Percentiles rank a stretch among this genome's conserved stretches.
Conservation (phyloP, 1,140 invertebrate species). For the Pissodes strobi region DNA sequence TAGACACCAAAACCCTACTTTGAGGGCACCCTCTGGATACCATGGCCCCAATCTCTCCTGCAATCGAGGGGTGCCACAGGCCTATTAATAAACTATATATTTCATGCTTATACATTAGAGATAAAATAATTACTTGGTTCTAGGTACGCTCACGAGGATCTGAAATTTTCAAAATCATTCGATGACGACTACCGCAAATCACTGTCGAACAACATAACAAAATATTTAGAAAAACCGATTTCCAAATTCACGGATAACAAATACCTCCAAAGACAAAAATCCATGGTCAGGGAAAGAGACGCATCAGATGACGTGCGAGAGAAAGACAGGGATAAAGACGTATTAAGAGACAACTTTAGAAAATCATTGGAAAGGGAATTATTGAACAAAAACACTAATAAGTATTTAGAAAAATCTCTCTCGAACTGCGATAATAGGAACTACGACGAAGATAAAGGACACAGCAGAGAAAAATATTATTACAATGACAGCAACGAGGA, state of each 20-base stretch:
- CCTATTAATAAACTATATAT: no score
- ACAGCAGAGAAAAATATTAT: slow-evolving; percentile 28
- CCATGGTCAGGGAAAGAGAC: slow-evolving; percentile 36
- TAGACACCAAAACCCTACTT: no score
- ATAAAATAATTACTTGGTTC: no score
- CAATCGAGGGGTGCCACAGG: no score
- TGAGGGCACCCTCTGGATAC: no score
- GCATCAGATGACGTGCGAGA: slow-evolving; percentile 15
- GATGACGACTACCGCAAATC: slow-evolving; percentile 24
- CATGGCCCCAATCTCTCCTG: no score
- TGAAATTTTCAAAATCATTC: slow-evolving; percentile 35
- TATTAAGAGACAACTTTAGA: slow-evolving; percentile 24
- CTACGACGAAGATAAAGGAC: slow-evolving; percentile 21
- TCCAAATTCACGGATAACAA: slow-evolving; percentile 44
- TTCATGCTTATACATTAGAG: no score
- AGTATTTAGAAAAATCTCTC: slow-evolving; percentile 25
- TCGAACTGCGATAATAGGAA: slow-evolving; percentile 14
- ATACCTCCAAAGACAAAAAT: slow-evolving; percentile 47
- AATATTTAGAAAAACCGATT: slow-evolving; percentile 46
- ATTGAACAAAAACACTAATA: slow-evolving; percentile 13
- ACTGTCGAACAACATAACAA: slow-evolving; percentile 18
- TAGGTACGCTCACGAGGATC: slow-evolving; percentile 31
- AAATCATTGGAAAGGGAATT: slow-evolving; percentile 30
- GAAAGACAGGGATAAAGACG: not conserved
- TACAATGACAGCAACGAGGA: slow-evolving; percentile 21